Evolutionary conservation across 2,888 invertebrate species (phyloP), one percentile per base, ranked within the genome.

Genomic region (Dryobotodes eremita): DNA sequence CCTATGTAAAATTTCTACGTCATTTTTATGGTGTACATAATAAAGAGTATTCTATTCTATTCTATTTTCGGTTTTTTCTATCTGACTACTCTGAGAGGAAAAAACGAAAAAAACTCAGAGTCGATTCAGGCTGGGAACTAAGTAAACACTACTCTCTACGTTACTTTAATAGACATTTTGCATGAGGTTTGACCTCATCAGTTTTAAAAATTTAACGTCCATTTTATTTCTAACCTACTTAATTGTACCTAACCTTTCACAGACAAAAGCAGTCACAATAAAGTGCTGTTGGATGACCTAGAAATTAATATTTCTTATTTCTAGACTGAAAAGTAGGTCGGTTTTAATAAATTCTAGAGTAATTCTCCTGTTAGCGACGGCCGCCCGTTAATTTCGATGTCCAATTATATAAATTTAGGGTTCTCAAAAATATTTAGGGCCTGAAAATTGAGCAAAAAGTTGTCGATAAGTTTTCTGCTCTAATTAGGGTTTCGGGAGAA

Each of bases 281-380:
- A 66, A 71, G 31, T 36, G 53, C 31, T 26, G 59, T 20, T 7
- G 42, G 15, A 57, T 1, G 62, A 64, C 70, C 59, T 61, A 69
- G 26, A 61, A 71, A 75, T 69, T 57, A 61, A 64, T 64, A 71
- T 64, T 77, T 78, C 71, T 83, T 53, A 57, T 75, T 84, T 55
- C 71, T n/a, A 84, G 48, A 61, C 73, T 53, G 26, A 73, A 79
- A 84, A 68, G 42, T 82, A 61, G 79, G 55, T 55, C 55, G 20
- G 13, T 82, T 79, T 84, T 55, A 79, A 84, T 84, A 76, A 75
- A 79, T 79, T 85, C 75, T 73, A 75, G 77, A 23, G 64, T 73
- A 68, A 75, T 75, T 75, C 50, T 23, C 55, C 85, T 77, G 73
- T 74, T 62, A 64, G 73, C 48, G 64, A 75, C 77, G 71, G 77